Percentiles rank a stretch among this genome's conserved stretches.
These are phyloP conservation scores for Tinea pellionella DNA, from an alignment of 2,888 invertebrate genomes.

Conservation along the genomic window DNA sequence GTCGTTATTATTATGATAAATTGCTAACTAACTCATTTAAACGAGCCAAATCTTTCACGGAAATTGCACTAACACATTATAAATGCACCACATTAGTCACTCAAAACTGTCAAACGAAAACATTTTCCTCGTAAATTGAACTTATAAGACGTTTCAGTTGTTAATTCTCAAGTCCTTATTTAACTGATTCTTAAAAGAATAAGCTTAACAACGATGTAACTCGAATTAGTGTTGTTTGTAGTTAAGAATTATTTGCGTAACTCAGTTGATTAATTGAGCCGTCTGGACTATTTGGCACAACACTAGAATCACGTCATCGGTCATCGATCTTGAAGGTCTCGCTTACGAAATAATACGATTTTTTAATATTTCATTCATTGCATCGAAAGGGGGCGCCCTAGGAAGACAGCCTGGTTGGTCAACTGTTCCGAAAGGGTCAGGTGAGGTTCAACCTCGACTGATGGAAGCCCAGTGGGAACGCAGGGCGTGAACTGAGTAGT, in stretches of 20 bases:
- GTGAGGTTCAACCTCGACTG: too few species aligned
- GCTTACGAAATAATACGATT: neutral
- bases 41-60: neutral
- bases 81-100: neutral
- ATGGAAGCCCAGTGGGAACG: too few species aligned
- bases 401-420: too few species aligned
- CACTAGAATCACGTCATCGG: neutral
- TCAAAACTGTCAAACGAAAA: neutral
- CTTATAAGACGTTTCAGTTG: neutral
- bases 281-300: neutral
- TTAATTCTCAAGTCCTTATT: too few species aligned
- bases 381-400: too few species aligned
- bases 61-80: neutral
- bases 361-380: conserved; percentile 5
- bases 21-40: neutral
- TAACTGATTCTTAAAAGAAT: too few species aligned
- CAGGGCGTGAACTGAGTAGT: too few species aligned
- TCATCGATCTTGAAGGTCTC: conserved; percentile 1
- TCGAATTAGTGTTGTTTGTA: too few species aligned
- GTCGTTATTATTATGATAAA: neutral
- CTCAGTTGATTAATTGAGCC: neutral
- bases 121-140: neutral
- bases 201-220: too few species aligned
- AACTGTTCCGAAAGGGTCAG: too few species aligned
- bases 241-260: neutral